Percentiles rank a stretch among this genome's conserved stretches.
These are phyloP conservation scores for Eurystomus glaucurus DNA, from an alignment of 2,797 vertebrate species.

Conservation along the genomic window DNA sequence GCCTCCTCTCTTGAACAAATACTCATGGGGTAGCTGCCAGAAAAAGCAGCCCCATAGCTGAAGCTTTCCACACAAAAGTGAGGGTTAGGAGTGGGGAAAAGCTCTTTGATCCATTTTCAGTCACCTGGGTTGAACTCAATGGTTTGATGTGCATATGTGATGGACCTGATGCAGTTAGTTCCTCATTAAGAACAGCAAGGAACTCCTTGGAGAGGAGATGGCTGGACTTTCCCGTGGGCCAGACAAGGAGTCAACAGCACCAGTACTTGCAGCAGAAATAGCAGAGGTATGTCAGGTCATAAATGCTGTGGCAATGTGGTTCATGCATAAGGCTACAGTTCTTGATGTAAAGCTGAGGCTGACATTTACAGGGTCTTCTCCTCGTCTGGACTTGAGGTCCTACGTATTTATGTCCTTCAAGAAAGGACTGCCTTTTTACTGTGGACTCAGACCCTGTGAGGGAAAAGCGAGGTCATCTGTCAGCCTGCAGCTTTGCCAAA, in stretches of 20 bases:
- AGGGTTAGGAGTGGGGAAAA: not conserved
- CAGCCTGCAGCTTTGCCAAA: not conserved
- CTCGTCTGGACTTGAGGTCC: not conserved
- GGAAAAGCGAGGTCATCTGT: not conserved
- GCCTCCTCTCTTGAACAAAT: not conserved
- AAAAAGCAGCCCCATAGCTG: not conserved
- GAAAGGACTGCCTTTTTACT: not conserved
- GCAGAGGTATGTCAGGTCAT: not conserved
- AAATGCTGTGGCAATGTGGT: not conserved
- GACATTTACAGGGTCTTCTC: not conserved
- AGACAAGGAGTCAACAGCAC: not conserved
- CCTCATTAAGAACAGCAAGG: conserved; percentile 77
- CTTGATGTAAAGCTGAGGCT: not conserved
- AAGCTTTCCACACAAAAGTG: not conserved
- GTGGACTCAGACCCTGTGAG: not conserved
- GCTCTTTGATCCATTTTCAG: not conserved
- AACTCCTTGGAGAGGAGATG: not conserved
- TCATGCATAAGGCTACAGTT: not conserved
- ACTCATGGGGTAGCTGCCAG: not conserved
- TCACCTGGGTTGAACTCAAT: not conserved
- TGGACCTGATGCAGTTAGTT: conserved; percentile 41
- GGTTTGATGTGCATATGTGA: not conserved
- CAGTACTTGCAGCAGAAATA: not conserved
- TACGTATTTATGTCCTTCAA: not conserved
- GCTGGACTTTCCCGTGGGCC: not conserved